These are phyloP conservation scores for Crepidodera aurea DNA, from an alignment of 2,888 invertebrate species.

Conservation along the genomic window DNA sequence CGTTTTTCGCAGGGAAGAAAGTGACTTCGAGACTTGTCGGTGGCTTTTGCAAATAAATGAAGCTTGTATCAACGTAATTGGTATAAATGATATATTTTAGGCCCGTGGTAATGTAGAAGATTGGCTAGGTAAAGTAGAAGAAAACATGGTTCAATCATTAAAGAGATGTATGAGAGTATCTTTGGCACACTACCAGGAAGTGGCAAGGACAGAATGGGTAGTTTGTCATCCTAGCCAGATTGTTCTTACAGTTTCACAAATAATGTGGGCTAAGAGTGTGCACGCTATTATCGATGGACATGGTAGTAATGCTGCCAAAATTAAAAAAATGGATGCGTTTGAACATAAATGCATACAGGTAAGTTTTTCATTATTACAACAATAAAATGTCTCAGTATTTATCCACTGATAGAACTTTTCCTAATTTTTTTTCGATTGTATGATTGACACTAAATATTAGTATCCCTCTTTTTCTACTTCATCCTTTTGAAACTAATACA, in stretches of 20 bases:
- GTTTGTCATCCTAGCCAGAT: constrained; percentile 79
- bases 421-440: too few species aligned
- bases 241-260: constrained; percentile 84
- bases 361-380: too few species aligned
- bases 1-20: too few species aligned
- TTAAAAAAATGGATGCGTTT: constrained; percentile 69
- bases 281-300: constrained; percentile 72
- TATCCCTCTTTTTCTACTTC: too few species aligned
- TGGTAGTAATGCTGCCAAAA: constrained; percentile 60
- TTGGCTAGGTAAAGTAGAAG: constrained; percentile 91
- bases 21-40: too few species aligned
- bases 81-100: too few species aligned
- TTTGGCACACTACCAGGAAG: constrained; percentile 71
- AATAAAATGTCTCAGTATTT: too few species aligned
- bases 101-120: constrained; percentile 87
- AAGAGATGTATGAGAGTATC: constrained; percentile 79
- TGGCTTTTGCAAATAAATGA: too few species aligned
- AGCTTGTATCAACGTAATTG: too few species aligned
- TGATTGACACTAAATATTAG: too few species aligned
- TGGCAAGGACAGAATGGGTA: constrained; percentile 78
- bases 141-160: constrained; percentile 84
- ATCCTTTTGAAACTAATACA: too few species aligned
- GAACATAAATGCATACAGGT: constrained; percentile 73
- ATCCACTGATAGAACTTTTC: too few species aligned
- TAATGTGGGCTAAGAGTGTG: constrained; percentile 87